Evolutionary conservation across 2,797 vertebrate genomes (phyloP), one percentile per base, ranked within the genome.

Genomic region (Psittacula derbiana): DNA sequence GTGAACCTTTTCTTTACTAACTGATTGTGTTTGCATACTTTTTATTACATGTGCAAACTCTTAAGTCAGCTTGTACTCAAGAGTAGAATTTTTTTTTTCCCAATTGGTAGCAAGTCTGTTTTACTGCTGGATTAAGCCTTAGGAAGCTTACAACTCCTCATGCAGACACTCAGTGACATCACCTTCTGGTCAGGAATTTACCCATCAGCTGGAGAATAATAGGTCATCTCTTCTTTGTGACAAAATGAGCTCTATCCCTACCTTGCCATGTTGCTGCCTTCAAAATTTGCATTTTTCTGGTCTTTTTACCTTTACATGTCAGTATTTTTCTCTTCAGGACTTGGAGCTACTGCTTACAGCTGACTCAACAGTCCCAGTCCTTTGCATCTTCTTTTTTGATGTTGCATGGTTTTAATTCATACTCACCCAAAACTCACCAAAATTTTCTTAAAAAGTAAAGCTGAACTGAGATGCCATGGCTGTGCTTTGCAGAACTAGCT

Each of bases 341-440:
- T 41, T 90, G 11, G 21, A 83, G 5, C 2, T 80, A 31, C 10
- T 44, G 2, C 25, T 91, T 79, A 33, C 5, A 44, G 11, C 17
- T 74, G 27, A 47, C 16, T 74, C n/a, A 71, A 6, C 4, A 18
- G 25, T 64, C 53, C 10, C 21, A 33, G 8, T 44, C 5, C 16
- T 74, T 87, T 60, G 4, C 46, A 80, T 75, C 36, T 58, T 65
- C 12, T 28, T 58, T 79, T 76, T 46, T 44, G 7, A 10, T 62
- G 4, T 38, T 70, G 27, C 15, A 12, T 25, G 2, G 3, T 38
- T n/a, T 53, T 60, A 49, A 21, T 2, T 44, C 33, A 41, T 31
- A 78, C 14, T 50, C 0, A 0, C 28, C 19, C 9, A 81, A 81
- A 88, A 3, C 2, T 78, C 15, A 49, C 15, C 6, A 76, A 25